phyloP scores from a whole-genome alignment of 2,113 vertebrate species.

The Rissa tridactyla region DNA sequence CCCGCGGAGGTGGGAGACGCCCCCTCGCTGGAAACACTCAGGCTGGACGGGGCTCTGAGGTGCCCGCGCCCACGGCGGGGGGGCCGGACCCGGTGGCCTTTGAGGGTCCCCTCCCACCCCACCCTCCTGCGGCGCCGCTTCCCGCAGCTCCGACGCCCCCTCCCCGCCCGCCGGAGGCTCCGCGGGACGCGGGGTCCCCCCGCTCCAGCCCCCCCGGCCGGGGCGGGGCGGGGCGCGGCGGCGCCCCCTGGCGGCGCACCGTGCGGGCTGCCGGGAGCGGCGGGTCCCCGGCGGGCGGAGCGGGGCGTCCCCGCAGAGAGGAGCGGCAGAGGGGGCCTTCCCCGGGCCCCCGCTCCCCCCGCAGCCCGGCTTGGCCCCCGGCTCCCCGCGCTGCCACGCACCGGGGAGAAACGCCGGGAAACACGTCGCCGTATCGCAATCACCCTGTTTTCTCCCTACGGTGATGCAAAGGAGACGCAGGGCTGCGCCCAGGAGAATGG shows the following conservation, averaged over 20 bases:
- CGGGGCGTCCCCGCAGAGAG: background rate
- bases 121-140: background rate
- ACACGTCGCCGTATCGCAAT: fast-evolving
- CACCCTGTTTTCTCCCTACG: background rate
- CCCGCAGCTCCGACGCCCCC: background rate
- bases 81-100: background rate
- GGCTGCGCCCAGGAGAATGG: background rate
- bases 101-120: background rate
- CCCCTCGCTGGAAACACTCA: background rate
- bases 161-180: no score
- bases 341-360: background rate
- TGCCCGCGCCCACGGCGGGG: background rate
- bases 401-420: background rate
- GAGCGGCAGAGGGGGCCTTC: background rate
- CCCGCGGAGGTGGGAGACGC: background rate
- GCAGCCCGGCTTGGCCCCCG: background rate
- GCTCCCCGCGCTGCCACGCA: background rate
- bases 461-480: background rate
- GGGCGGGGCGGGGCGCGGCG: no score
- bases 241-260: background rate
- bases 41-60: background rate
- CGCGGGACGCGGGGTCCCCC: no score
- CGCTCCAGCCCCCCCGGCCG: no score
- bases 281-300: background rate
- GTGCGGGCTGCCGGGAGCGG: background rate